phyloP scores from a whole-genome alignment of 2,888 invertebrate species.

The Willowsia nigromaculata region DNA sequence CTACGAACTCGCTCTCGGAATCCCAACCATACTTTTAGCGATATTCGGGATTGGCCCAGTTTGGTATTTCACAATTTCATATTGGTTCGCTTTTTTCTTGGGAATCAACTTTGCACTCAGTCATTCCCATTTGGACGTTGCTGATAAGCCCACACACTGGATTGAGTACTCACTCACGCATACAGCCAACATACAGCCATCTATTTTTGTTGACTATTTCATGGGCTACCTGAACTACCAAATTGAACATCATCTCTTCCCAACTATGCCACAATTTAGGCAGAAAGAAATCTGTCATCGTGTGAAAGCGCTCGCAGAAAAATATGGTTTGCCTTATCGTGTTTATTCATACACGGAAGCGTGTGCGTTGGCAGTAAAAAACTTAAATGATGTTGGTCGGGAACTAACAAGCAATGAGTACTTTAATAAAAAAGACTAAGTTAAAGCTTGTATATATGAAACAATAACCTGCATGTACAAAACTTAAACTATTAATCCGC shows the following conservation, averaged over 20 bases:
- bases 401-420: background rate
- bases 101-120: slow-evolving; percentile 56
- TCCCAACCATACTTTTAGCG: background rate
- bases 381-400: slow-evolving; percentile 31
- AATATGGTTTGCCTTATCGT: slow-evolving; percentile 45
- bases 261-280: slow-evolving; percentile 73
- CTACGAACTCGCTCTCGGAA: slow-evolving; percentile 7
- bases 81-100: slow-evolving; percentile 39
- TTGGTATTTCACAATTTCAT: background rate
- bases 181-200: slow-evolving; percentile 53
- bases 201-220: slow-evolving; percentile 49
- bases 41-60: background rate
- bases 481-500: too few relatives aligned
- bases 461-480: too few relatives aligned
- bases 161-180: slow-evolving; percentile 53
- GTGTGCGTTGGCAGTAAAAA: slow-evolving; percentile 21
- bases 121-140: slow-evolving; percentile 66
- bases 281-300: slow-evolving; percentile 15
- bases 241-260: slow-evolving; percentile 74
- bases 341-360: slow-evolving; percentile 33
- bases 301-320: slow-evolving; percentile 37
- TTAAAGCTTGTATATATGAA: too few relatives aligned
- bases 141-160: slow-evolving; percentile 16
- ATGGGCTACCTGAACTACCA: slow-evolving; percentile 73
- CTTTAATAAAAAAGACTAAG: background rate